Evolutionary conservation across 2,797 vertebrate genomes (phyloP).

Genomic region (Naso thynnoides): DNA sequence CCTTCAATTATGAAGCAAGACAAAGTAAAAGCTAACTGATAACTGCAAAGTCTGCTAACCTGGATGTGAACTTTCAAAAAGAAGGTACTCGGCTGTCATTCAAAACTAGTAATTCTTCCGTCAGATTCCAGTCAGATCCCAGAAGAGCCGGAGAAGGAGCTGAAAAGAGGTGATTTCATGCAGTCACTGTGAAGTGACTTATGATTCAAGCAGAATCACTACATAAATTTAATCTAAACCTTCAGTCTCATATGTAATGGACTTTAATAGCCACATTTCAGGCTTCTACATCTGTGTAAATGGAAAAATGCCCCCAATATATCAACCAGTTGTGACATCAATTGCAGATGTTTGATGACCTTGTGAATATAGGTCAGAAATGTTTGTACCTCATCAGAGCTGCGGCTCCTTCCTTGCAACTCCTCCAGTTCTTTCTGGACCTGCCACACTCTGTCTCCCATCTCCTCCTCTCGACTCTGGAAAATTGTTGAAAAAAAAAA

Average conservation of each 20-base stretch:
- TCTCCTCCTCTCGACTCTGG: slow-evolving; percentile 96
- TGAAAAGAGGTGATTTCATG: slow-evolving; percentile 47
- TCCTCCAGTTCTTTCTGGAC: slow-evolving; percentile 91
- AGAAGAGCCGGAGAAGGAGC: slow-evolving; percentile 23
- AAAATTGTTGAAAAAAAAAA: too few species aligned
- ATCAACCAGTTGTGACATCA: slow-evolving; percentile 18
- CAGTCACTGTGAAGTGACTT: slow-evolving; percentile 48
- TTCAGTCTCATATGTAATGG: slow-evolving; percentile 25
- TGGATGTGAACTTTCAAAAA: slow-evolving; percentile 54
- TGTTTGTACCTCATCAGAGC: slow-evolving; percentile 69
- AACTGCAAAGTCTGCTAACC: slow-evolving; percentile 49
- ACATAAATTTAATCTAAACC: slow-evolving; percentile 45
- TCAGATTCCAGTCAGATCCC: slow-evolving; percentile 55
- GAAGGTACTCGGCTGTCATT: slow-evolving; percentile 31
- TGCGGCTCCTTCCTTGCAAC: slow-evolving; percentile 80
- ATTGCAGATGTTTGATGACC: slow-evolving; percentile 43
- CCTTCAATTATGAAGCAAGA: slow-evolving; percentile 55
- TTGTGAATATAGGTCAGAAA: slow-evolving; percentile 18
- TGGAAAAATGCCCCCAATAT: not conserved
- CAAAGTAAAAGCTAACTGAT: slow-evolving; percentile 27
- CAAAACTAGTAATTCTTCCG: slow-evolving; percentile 55
- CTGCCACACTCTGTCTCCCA: slow-evolving; percentile 92
- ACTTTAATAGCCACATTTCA: slow-evolving; percentile 37
- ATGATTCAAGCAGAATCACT: slow-evolving; percentile 59
- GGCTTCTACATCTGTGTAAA: slow-evolving; percentile 45